Conservation (phyloP, 2,888 invertebrate genomes). For the Molanna angustata region DNA sequence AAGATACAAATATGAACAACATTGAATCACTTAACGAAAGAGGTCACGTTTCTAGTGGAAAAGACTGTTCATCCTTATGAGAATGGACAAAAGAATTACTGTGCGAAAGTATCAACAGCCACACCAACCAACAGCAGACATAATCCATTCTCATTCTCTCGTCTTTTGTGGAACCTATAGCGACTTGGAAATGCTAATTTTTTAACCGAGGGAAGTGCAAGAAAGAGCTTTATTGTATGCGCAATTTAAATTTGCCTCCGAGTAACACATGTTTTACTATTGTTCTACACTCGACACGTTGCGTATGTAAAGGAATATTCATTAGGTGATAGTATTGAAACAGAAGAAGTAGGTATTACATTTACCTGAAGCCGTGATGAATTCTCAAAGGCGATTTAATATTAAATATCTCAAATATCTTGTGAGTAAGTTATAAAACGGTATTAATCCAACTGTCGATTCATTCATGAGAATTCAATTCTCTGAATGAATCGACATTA, state of each 20-base stretch:
- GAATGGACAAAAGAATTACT: constrained; percentile 22
- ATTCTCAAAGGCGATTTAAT: no score
- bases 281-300: constrained; percentile 14
- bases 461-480: no score
- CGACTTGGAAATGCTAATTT: constrained; percentile 25
- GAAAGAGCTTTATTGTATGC: constrained; percentile 9
- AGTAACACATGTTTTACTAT: constrained; percentile 12
- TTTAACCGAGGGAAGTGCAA: constrained; percentile 9
- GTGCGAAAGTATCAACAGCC: constrained; percentile 12
- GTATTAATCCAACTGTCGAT: no score
- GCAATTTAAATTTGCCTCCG: constrained; percentile 18
- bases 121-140: constrained; percentile 2
- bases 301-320: background rate
- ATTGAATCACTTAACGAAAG: constrained; percentile 2
- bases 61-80: constrained; percentile 10
- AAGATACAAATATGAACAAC: no score
- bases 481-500: no score
- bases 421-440: no score
- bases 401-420: no score
- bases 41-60: constrained; percentile 21
- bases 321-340: no score
- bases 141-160: constrained; percentile 18
- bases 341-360: no score
- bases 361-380: no score
- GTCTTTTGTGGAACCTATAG: constrained; percentile 24